phyloP scores from a whole-genome alignment of 2,113 vertebrate genomes.

The Gymnarchus niloticus region DNA sequence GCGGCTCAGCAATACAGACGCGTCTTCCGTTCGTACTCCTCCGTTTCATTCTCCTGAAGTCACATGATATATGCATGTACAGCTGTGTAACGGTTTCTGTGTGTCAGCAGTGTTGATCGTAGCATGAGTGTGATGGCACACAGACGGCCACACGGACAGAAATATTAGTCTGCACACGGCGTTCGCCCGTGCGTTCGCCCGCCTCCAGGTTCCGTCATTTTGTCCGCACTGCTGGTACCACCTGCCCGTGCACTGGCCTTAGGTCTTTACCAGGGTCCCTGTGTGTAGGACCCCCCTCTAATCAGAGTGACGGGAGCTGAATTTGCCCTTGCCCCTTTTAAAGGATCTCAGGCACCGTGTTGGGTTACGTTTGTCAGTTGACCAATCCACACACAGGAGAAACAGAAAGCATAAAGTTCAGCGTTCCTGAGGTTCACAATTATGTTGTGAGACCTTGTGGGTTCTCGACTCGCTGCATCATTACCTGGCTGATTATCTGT shows the following conservation, averaged over 20 bases:
- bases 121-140: too few species aligned
- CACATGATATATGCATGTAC: too few species aligned
- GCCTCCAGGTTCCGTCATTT: too few species aligned
- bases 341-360: background rate
- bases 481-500: background rate
- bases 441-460: background rate
- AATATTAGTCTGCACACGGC: too few species aligned
- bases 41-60: too few species aligned
- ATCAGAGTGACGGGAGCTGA: background rate
- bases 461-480: background rate
- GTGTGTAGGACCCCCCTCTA: background rate
- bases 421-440: background rate
- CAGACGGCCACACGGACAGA: too few species aligned
- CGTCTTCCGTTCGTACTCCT: too few species aligned
- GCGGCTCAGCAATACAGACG: too few species aligned
- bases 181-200: too few species aligned
- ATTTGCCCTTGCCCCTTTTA: background rate
- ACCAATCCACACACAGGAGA: background rate
- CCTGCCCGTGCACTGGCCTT: too few species aligned
- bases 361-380: background rate
- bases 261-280: background rate
- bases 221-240: too few species aligned
- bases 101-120: background rate
- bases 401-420: background rate
- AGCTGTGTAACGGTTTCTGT: background rate